Base-by-base conservation (phyloP, 2,888 invertebrate species). In the Sphaeridia pumilis region DNA sequence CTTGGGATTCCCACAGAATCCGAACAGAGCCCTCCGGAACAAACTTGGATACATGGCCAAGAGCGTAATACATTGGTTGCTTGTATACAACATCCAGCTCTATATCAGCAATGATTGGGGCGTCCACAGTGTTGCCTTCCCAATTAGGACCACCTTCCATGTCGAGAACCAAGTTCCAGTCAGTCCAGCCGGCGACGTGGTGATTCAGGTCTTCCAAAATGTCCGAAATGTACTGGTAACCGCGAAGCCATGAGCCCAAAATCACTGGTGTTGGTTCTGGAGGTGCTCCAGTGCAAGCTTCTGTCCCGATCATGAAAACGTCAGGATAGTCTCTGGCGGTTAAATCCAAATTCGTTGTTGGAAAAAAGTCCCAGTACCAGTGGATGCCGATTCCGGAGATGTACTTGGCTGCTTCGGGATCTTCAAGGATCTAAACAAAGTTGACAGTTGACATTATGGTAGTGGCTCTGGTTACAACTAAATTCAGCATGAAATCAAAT, bases 121-220 rank as follows among this genome's bases (percentile, higher is more conserved):
- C 70, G 66, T 76, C 76, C 2, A 75, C 75, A 58, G 68, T 69
- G 65, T 76, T 76, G 17, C 67, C 66, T 2, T 70, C 72, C 75
- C 75, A 76, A 65, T 73, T 75, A 4, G 77, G 76, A 3, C 76
- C 76, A 5, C 76, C 76, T 27, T 67, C 49, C 54, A 68, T 59
- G 63, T 75, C 69, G 21, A 78, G 66, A 2, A 71, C 74, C 43
- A 78, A 64, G 65, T 77, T 78, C 76, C 76, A 78, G 60, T 78
- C 76, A 3, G 71, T 69, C 76, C 76, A 77, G 2, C 76, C 76
- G 2, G 69, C 66, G 1, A 73, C 72, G 67, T 71, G 73, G 64
- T 76, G 70, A 59, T 73, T 72, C 48, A 76, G 59, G 61, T 74
- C 73, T 69, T 74, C 60, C 26, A 74, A 69, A 20, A 76, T 75